Evolutionary conservation across 1,140 invertebrate genomes (phyloP).

Genomic region (Forficula auricularia): DNA sequence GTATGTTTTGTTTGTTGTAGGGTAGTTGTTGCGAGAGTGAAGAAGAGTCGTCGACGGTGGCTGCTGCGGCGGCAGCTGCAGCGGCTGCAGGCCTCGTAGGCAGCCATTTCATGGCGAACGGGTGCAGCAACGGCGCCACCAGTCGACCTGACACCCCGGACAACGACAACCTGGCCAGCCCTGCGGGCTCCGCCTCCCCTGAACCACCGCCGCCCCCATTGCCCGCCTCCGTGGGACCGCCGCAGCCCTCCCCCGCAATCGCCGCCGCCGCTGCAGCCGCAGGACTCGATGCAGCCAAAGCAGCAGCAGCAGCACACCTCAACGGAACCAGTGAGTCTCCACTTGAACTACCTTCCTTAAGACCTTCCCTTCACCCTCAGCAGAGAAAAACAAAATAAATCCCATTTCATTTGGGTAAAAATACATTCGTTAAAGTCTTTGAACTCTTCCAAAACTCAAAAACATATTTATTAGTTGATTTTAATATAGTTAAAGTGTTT

Average conservation of each 20-base stretch:
- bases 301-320: slow-evolving; percentile 32
- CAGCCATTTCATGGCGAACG: background rate
- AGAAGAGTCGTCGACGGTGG: too few relatives aligned
- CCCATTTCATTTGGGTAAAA: too few relatives aligned
- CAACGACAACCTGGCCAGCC: slow-evolving; percentile 47
- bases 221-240: slow-evolving; percentile 9
- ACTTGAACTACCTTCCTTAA: background rate
- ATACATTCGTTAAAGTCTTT: too few relatives aligned
- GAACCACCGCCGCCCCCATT: slow-evolving; percentile 21
- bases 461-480: too few relatives aligned
- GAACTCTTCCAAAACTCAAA: too few relatives aligned
- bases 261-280: slow-evolving; percentile 25
- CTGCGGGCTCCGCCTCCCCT: slow-evolving; percentile 27
- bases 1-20: too few relatives aligned
- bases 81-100: background rate
- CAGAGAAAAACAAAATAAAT: too few relatives aligned
- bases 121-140: background rate
- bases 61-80: background rate
- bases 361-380: background rate
- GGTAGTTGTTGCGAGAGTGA: too few relatives aligned
- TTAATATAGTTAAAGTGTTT: too few relatives aligned
- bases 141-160: slow-evolving; percentile 16
- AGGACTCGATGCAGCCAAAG: too few relatives aligned
- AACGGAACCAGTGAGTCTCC: slow-evolving; percentile 54
- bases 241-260: slow-evolving; percentile 24